Conservation (phyloP, 2,888 invertebrate species). For the Pocota personata region DNA sequence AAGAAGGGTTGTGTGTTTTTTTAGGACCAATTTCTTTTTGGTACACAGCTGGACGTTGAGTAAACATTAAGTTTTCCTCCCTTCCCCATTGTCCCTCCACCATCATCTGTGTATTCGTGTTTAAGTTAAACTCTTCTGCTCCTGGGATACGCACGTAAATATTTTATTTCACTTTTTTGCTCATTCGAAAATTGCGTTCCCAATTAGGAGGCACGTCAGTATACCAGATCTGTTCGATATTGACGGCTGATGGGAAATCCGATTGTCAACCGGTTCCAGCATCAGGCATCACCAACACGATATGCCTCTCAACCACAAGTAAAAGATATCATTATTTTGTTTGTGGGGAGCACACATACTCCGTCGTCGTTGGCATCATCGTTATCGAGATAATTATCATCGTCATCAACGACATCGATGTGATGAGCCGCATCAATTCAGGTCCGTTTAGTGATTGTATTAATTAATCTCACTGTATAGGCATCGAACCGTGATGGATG, state of each 20-base stretch:
- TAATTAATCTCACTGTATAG: conserved; percentile 67
- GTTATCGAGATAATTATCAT: conserved; percentile 52
- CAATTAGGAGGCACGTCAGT: conserved; percentile 61
- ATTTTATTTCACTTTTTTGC: conserved; percentile 24
- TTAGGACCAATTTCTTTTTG: conserved; percentile 65
- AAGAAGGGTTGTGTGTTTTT: conserved; percentile 36
- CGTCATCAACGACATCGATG: conserved; percentile 35
- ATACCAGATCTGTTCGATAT: conserved; percentile 25
- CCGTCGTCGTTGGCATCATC: conserved; percentile 33
- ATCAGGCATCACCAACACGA: conserved; percentile 21
- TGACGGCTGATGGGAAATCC: conserved; percentile 47
- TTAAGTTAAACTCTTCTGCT: conserved; percentile 21
- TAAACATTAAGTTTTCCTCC: conserved; percentile 47
- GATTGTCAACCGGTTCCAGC: conserved; percentile 61
- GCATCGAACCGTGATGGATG: conserved; percentile 50
- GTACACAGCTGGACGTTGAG: conserved; percentile 61
- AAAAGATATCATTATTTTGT: conserved; percentile 41
- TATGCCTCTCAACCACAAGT: conserved; percentile 48
- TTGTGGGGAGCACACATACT: not conserved
- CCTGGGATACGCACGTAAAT: conserved; percentile 34
- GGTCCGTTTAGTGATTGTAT: conserved; percentile 65
- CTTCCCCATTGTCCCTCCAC: not conserved
- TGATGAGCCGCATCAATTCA: conserved; percentile 69
- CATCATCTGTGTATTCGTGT: not conserved
- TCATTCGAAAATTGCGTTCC: conserved; percentile 37